Conservation (phyloP, 2,888 invertebrate genomes). For the Marasmarcha lunaedactyla region DNA sequence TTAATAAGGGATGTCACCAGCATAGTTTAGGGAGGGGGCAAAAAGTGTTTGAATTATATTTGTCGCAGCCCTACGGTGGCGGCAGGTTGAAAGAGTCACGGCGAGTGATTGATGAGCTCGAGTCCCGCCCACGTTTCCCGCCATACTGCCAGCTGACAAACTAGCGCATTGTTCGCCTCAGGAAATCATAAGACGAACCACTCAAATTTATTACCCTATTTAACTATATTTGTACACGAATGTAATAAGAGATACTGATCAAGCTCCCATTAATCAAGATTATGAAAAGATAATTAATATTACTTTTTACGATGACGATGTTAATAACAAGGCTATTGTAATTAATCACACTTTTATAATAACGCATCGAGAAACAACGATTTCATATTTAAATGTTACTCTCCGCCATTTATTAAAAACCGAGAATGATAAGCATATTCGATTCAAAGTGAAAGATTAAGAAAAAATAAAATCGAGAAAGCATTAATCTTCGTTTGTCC, state of each 20-base stretch:
- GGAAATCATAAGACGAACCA: constrained; percentile 47
- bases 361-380: no score
- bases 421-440: no score
- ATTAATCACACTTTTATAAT: no score
- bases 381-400: no score
- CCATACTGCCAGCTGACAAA: constrained; percentile 58
- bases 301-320: no score
- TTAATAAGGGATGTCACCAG: constrained; percentile 1
- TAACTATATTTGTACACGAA: constrained; percentile 8
- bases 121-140: constrained; percentile 46
- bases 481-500: constrained; percentile 46
- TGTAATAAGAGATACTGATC: background rate
- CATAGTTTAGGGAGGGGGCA: constrained; percentile 16
- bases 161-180: constrained; percentile 43
- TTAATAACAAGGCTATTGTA: no score
- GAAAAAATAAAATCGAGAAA: constrained; percentile 48
- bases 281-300: constrained; percentile 16
- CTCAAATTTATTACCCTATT: constrained; percentile 39
- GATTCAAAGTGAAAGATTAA: no score
- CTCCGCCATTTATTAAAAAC: no score
- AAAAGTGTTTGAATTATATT: constrained; percentile 49
- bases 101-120: constrained; percentile 59
- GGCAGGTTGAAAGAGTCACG: constrained; percentile 69
- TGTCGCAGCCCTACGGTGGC: constrained; percentile 42
- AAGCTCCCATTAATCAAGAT: constrained; percentile 21